These are phyloP conservation scores for Bilobella aurantiaca DNA, from an alignment of 1,140 invertebrate species.

Conservation along the genomic window DNA sequence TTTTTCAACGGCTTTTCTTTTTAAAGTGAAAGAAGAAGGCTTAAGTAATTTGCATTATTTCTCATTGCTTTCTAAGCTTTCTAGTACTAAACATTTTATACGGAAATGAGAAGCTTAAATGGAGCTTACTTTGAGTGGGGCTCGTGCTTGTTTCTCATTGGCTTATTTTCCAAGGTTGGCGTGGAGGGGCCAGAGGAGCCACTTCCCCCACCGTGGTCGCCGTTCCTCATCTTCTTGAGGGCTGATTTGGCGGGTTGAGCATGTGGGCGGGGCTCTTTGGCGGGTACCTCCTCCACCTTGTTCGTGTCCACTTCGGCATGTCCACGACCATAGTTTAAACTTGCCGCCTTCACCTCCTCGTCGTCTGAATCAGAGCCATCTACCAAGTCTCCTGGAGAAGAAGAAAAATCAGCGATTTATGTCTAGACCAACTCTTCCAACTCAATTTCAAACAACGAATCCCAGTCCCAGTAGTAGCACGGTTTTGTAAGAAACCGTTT, in stretches of 20 bases:
- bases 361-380: conserved; percentile 49
- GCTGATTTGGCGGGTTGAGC: conserved; percentile 81
- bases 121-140: conserved; percentile 50
- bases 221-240: conserved; percentile 65
- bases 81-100: too few species aligned
- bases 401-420: not conserved
- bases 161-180: conserved; percentile 63
- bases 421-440: too few species aligned
- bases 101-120: too few species aligned
- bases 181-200: conserved; percentile 43
- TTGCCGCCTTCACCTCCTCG: conserved; percentile 40
- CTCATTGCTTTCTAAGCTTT: too few species aligned
- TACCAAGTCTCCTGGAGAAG: conserved; percentile 43
- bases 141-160: conserved; percentile 58
- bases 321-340: conserved; percentile 23
- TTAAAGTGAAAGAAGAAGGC: too few species aligned
- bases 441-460: too few species aligned
- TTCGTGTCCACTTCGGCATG: conserved; percentile 50
- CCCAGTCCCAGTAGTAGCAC: too few species aligned
- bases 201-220: conserved; percentile 39
- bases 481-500: too few species aligned
- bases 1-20: too few species aligned
- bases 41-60: too few species aligned
- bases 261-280: conserved; percentile 66
- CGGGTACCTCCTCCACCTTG: conserved; percentile 75